Evolutionary conservation across 2,113 vertebrate species (phyloP).

Genomic region (Macaca mulatta): DNA sequence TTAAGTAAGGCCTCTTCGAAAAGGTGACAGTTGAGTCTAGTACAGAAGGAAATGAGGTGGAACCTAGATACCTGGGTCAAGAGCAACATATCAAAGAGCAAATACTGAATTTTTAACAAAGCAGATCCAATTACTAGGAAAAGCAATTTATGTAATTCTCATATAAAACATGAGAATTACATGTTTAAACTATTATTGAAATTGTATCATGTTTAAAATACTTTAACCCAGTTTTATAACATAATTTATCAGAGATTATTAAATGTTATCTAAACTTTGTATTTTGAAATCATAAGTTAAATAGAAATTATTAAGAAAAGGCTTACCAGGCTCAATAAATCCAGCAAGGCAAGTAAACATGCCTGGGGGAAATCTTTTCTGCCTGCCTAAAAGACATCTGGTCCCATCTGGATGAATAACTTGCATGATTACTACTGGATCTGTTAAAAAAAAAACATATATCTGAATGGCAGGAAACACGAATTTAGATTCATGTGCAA

Average conservation of each 20-base stretch:
- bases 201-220: background rate
- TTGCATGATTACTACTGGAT: slow-evolving; percentile 98
- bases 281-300: slow-evolving; percentile 14
- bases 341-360: slow-evolving; percentile 97
- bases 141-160: background rate
- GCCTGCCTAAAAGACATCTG: slow-evolving; percentile 94
- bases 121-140: background rate
- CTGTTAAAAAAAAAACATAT: slow-evolving; percentile 78
- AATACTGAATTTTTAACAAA: slow-evolving; percentile 1
- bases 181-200: slow-evolving; percentile 22
- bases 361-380: slow-evolving; percentile 90
- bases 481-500: background rate
- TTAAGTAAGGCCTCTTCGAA: background rate
- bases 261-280: background rate
- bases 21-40: background rate
- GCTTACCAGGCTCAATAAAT: slow-evolving; percentile 95
- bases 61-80: background rate
- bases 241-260: background rate
- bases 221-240: background rate
- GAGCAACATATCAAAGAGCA: background rate
- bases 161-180: background rate
- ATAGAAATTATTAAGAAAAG: slow-evolving; percentile 45
- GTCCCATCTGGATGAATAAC: slow-evolving; percentile 96
- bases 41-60: background rate
- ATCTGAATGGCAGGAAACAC: slow-evolving; percentile 29